Base-by-base conservation (phyloP, 2,888 invertebrate genomes). In the Balanococcus diminutus region DNA sequence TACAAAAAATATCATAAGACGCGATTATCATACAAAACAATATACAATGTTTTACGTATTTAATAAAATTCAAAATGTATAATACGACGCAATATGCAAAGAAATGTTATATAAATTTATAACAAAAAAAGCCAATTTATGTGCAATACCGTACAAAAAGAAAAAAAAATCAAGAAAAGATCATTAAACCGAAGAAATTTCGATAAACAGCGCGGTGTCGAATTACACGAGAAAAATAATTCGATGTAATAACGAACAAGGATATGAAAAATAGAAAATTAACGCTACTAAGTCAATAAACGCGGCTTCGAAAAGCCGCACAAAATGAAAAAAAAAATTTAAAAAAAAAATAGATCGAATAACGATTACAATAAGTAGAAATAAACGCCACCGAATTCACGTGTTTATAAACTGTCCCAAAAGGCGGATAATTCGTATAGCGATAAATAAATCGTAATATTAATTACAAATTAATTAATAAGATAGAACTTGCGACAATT, bases 231-330 rank as follows among this genome's bases (percentile, higher is more conserved):
- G 75, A 75, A 75, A 75, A 75, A n/a, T 51, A 51, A 19, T 75
- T 75, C 32, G 75, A 19, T 19, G n/a, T 32, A 32, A 75, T 75
- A 28, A 67, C 67, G 75, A 75, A 32, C 32, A n/a, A 25, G 75
- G 75, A 75, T 75, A 75, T 75, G 75, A 75, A 75, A 75, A 75
- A 75, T 75, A 75, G 75, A 75, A 75, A 75, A 75, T 75, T 75
- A 75, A 75, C 75, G 75, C 75, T 75, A 75, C 75, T 75, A 75
- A 75, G 75, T 75, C 75, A n/a, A 75, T 75, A 75, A 32, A 75
- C 31, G 9, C 31, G 75, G 75, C 32, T n/a, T 25, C n/a, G 16
- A 75, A 19, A 19, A 75, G 75, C 75, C 75, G 75, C n/a, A 32
- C n/a, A 42, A 75, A 25, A 31, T 28, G 67, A 67, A 25, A 16